Percentiles rank a stretch among this genome's conserved stretches.
phyloP scores from a whole-genome alignment of 2,888 invertebrate genomes.

The Drosophila siamana region DNA sequence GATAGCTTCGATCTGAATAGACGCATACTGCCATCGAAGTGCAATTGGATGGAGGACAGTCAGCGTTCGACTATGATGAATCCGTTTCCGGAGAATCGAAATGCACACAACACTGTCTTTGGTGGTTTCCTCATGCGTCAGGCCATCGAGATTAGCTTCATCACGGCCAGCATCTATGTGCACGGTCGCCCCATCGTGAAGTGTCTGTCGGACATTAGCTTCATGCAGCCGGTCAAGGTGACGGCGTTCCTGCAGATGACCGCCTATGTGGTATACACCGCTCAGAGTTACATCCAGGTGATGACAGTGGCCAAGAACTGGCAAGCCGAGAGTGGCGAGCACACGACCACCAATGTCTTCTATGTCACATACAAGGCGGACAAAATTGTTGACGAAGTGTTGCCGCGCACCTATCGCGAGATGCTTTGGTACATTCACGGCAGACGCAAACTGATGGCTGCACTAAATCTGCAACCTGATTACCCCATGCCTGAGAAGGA shows the following conservation, averaged over 20 bases:
- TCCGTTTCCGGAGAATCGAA: conserved; percentile 89
- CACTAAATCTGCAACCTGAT: conserved; percentile 56
- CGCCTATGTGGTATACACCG: conserved; percentile 88
- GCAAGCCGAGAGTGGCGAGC: conserved; percentile 77
- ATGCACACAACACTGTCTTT: conserved; percentile 91
- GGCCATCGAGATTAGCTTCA: conserved; percentile 90
- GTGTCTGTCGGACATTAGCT: conserved; percentile 90
- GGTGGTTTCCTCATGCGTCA: conserved; percentile 93
- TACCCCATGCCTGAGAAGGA: conserved; percentile 10
- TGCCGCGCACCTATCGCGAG: conserved; percentile 89
- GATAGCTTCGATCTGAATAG: conserved; percentile 86
- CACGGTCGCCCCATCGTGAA: conserved; percentile 87
- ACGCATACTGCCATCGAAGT: conserved; percentile 86
- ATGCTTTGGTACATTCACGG: conserved; percentile 87
- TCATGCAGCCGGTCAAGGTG: conserved; percentile 90
- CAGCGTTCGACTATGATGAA: conserved; percentile 87
- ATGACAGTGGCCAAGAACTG: conserved; percentile 89
- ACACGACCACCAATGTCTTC: conserved; percentile 89
- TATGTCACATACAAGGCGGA: conserved; percentile 88
- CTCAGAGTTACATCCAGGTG: conserved; percentile 87
- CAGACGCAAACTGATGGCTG: conserved; percentile 85
- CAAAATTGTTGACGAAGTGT: conserved; percentile 86
- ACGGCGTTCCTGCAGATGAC: conserved; percentile 89
- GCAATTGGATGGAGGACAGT: conserved; percentile 88
- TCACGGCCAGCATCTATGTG: conserved; percentile 88